These are phyloP conservation scores for Gymnorhina tibicen DNA, from an alignment of 2,113 vertebrate species.

Conservation along the genomic window DNA sequence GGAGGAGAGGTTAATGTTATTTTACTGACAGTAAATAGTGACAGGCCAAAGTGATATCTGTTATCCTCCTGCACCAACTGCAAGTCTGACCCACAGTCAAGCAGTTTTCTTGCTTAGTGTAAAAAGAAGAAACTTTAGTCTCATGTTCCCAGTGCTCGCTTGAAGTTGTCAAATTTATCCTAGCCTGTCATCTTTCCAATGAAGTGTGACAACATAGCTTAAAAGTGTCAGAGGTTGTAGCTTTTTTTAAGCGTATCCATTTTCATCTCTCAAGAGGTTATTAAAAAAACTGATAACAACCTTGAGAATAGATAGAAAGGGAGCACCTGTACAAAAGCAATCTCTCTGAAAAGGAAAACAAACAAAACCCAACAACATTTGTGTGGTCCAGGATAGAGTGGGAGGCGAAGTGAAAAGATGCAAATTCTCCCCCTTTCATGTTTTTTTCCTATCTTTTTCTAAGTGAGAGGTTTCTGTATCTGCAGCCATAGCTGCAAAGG, in stretches of 20 bases:
- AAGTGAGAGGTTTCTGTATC: not conserved
- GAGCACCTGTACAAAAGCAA: not conserved
- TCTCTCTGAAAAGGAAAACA: not conserved
- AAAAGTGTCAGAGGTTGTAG: not conserved
- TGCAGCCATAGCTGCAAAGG: not conserved
- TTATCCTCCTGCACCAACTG: not conserved
- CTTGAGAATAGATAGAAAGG: not conserved
- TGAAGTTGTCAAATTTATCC: slow-evolving; percentile 7
- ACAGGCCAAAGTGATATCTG: not conserved
- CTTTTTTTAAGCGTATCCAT: slow-evolving; percentile 6
- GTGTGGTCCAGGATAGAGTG: not conserved
- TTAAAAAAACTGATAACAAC: not conserved
- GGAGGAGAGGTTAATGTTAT: not conserved
- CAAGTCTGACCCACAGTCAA: not conserved
- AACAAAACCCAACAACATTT: not conserved
- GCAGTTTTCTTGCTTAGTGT: not conserved
- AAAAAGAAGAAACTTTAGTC: not conserved
- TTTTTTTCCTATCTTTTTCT: not conserved
- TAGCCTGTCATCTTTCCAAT: not conserved
- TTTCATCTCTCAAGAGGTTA: not conserved
- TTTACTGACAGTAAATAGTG: not conserved
- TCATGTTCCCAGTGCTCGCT: not conserved
- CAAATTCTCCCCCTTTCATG: not conserved
- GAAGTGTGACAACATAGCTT: not conserved
- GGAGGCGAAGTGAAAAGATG: not conserved